Base-by-base conservation (phyloP, 64 coral and sea anemone species). In the Pocillopora verrucosa region DNA sequence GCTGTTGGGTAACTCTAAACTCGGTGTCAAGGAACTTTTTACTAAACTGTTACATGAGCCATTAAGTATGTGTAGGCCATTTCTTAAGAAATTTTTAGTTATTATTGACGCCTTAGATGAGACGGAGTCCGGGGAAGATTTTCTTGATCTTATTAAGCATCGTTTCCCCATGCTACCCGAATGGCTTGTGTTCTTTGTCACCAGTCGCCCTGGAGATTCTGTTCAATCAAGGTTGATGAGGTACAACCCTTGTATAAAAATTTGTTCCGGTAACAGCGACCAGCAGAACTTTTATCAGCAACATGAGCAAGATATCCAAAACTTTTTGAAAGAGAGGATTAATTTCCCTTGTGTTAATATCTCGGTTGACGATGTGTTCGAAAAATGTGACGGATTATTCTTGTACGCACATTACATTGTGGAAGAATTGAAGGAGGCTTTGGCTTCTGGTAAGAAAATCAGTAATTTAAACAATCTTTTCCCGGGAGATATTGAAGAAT, bases 31-130 rank as follows among this genome's bases (percentile, higher is more conserved):
- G 15, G 88, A 89, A 17, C 34, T 89, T 1, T 89, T 79, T 80
- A 89, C 88, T 34, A 89, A 89, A 79, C 68, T 89, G 58, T 80
- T 89, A 16, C 58, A 89, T 80, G 88, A 89, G 58, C 88, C 88
- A 34, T 41, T 89, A 70, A 69, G 76, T 37, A 63, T 62, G n/a
- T 88, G 86, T 75, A 24, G 45, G 7, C 68, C 65, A 1, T 3
- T 9, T 63, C 10, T 11, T 19, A 67, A 86, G 83, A 86, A 59
- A 77, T 13, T 37, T 14, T 77, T 88, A 76, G 58, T 88, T 3
- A 37, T 88, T 30, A 76, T 88, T 88, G 86, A 88, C 36, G 86
- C 73, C 11, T 37, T 88, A 36, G 86, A 77, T 56, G 88, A 89
- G 77, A 89, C 76, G 19, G 45, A 81, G 62, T 77, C 38, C 26